A percentile compares a stretch with the other conserved stretches of the same genome.
These are phyloP conservation scores for Apamea sordens DNA, from an alignment of 2,888 invertebrate species.

Conservation along the genomic window DNA sequence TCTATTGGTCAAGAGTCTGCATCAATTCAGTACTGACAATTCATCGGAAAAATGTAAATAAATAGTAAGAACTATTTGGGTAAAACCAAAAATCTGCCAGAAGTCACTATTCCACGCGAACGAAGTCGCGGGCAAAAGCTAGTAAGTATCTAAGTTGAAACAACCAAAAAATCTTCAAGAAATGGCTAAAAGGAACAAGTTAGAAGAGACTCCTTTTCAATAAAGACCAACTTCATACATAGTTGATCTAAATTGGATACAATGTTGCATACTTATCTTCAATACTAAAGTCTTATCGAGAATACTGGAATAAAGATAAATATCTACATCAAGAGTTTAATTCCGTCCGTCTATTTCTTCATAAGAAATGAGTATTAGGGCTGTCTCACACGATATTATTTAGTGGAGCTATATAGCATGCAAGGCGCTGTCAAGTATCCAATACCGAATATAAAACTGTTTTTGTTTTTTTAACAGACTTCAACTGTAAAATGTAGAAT, in stretches of 20 bases:
- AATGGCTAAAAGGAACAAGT: not conserved
- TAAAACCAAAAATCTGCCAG: too few species aligned
- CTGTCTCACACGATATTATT: not conserved
- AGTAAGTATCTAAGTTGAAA: not conserved
- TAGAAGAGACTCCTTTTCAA: not conserved
- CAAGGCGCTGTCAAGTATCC: not conserved
- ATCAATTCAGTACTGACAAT: too few species aligned
- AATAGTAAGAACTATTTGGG: too few species aligned
- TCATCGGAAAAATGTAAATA: too few species aligned
- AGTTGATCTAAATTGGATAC: not conserved
- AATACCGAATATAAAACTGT: too few species aligned
- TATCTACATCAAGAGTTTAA: not conserved
- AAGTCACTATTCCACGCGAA: too few species aligned
- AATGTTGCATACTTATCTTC: conserved; percentile 7
- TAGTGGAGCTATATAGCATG: not conserved
- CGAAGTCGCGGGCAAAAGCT: too few species aligned
- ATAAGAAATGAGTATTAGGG: not conserved
- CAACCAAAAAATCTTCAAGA: not conserved
- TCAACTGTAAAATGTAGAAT: too few species aligned
- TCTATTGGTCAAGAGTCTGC: too few species aligned
- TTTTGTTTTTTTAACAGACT: not conserved
- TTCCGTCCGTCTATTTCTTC: conserved; percentile 2
- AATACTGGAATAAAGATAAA: conserved; percentile 9
- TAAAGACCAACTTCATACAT: not conserved
- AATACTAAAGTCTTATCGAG: conserved; percentile 9